These are phyloP conservation scores for Doris montereyensis DNA, from an alignment of 2,888 invertebrate genomes.

Conservation along the genomic window DNA sequence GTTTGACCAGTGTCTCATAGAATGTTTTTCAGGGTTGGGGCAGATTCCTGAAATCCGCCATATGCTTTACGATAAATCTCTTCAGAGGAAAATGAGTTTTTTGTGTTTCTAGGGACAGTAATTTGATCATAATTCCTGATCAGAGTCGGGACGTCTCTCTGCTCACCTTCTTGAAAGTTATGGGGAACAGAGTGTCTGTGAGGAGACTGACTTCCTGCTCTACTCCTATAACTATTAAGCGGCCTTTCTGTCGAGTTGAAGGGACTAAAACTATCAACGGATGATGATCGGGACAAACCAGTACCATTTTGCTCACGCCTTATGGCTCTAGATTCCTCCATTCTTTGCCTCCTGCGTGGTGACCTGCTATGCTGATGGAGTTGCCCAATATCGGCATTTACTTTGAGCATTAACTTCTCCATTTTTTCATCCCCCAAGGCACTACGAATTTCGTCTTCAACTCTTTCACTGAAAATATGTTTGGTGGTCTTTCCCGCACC, in stretches of 20 bases:
- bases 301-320: background rate
- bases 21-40: background rate
- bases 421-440: conserved; percentile 32
- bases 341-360: background rate
- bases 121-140: conserved; percentile 58
- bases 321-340: background rate
- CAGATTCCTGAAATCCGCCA: conserved; percentile 28
- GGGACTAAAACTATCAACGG: no score
- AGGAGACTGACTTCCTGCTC: conserved; percentile 2
- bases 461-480: conserved; percentile 29
- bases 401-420: conserved; percentile 16
- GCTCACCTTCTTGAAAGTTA: no score
- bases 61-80: conserved; percentile 66
- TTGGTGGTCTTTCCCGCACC: conserved; percentile 3
- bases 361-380: background rate
- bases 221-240: background rate
- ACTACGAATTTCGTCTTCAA: conserved; percentile 12
- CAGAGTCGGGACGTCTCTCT: conserved; percentile 22
- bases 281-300: no score
- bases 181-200: conserved; percentile 13
- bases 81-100: conserved; percentile 56
- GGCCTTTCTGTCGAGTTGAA: no score
- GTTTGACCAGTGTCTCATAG: no score
- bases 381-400: background rate
- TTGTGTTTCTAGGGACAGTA: conserved; percentile 54